Conservation (phyloP, 2,113 vertebrate genomes). For the Menura novaehollandiae region DNA sequence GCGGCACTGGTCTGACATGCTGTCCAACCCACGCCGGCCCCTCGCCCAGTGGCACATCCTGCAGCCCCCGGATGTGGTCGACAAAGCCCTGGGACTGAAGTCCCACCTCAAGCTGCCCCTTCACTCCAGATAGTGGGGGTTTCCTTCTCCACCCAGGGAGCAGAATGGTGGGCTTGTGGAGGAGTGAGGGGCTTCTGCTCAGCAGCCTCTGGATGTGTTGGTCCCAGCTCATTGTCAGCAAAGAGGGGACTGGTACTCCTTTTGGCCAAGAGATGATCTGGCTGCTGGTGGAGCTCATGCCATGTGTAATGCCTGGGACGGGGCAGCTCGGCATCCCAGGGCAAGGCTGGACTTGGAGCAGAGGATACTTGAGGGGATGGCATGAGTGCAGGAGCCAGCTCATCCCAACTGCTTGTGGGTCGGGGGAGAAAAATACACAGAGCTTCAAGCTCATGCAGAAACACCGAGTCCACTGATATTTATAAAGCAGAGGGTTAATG, state of each 20-base stretch:
- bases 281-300: neutral
- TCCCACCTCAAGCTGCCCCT: slow-evolving; percentile 68
- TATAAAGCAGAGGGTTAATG: neutral
- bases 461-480: neutral
- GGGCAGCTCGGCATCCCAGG: neutral
- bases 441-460: neutral
- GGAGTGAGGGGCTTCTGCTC: neutral
- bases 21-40: slow-evolving; percentile 87
- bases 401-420: accelerated
- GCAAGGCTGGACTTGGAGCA: neutral
- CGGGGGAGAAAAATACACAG: neutral
- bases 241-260: neutral
- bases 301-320: accelerated
- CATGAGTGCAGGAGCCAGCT: accelerated
- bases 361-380: neutral
- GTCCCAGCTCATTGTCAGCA: neutral
- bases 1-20: slow-evolving; percentile 94
- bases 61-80: slow-evolving; percentile 79
- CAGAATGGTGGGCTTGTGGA: neutral
- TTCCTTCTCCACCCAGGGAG: neutral
- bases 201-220: neutral
- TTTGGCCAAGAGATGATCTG: neutral
- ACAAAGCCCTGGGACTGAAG: slow-evolving; percentile 75
- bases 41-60: slow-evolving; percentile 92
- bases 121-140: neutral